A percentile compares a stretch with the other conserved stretches of the same genome.
phyloP scores from a whole-genome alignment of 1,140 invertebrate species.

The Copidosoma floridanum region DNA sequence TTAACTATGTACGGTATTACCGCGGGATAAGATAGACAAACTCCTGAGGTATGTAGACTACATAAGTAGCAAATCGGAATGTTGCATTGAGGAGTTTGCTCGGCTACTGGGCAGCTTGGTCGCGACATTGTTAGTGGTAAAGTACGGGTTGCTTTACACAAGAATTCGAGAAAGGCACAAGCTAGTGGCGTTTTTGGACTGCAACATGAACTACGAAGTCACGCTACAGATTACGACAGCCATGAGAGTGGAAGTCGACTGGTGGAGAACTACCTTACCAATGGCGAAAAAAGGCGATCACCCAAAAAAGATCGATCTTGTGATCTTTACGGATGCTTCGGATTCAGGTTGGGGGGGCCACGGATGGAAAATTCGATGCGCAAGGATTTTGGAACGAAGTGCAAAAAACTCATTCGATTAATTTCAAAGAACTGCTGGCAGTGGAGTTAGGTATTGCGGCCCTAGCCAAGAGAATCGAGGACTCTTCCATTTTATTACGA shows the following conservation, averaged over 20 bases:
- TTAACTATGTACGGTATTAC: not conserved
- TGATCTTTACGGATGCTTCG: slow-evolving; percentile 24
- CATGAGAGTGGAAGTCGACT: slow-evolving; percentile 10
- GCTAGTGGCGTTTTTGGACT: not conserved
- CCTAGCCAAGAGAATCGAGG: slow-evolving; percentile 19
- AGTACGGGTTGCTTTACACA: slow-evolving; percentile 1
- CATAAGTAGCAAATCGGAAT: no score
- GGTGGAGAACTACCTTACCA: slow-evolving; percentile 19
- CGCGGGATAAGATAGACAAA: slow-evolving; percentile 15
- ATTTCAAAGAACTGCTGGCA: slow-evolving; percentile 36
- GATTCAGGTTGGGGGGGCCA: slow-evolving; percentile 21
- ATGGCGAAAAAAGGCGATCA: not conserved
- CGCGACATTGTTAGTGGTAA: not conserved
- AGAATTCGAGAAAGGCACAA: not conserved
- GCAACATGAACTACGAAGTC: slow-evolving; percentile 15
- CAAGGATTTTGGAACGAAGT: slow-evolving; percentile 17
- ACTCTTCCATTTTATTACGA: slow-evolving; percentile 31
- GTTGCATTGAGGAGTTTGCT: not conserved
- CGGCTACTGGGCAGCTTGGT: not conserved
- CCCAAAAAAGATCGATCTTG: slow-evolving; percentile 3
- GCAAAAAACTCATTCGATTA: slow-evolving; percentile 34
- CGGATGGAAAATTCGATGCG: not conserved
- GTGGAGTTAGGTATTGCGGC: not conserved
- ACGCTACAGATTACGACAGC: slow-evolving; percentile 15
- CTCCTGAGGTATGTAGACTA: no score